A percentile compares a stretch with the other conserved stretches of the same genome.
Evolutionary conservation across 2,113 vertebrate species (phyloP).

Genomic region (Scytalopus superciliaris): DNA sequence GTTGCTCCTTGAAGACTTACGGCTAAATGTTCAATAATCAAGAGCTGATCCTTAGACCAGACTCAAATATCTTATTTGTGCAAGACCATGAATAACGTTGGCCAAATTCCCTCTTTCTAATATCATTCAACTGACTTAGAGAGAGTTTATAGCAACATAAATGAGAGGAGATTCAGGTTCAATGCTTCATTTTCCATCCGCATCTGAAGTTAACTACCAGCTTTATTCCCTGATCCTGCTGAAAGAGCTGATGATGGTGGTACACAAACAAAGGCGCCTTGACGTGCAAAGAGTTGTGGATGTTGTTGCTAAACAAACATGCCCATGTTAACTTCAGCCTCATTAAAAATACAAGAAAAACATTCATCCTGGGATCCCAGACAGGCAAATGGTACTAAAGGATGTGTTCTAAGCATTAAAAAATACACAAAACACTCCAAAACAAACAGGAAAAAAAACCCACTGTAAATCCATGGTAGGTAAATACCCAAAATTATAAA

Average conservation of each 20-base stretch:
- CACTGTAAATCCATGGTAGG: not conserved
- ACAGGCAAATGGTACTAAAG: not conserved
- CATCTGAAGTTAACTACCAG: not conserved
- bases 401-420: not conserved
- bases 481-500: constrained; percentile 25
- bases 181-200: not conserved
- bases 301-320: constrained; percentile 35
- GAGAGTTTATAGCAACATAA: not conserved
- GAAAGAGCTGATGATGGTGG: not conserved
- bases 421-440: not conserved
- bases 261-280: constrained; percentile 10
- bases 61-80: not conserved
- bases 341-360: constrained; percentile 55
- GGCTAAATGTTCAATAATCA: not conserved
- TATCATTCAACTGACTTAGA: not conserved
- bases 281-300: not conserved
- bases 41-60: not conserved
- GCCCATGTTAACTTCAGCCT: constrained; percentile 17
- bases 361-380: constrained; percentile 8
- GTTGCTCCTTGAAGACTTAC: not conserved
- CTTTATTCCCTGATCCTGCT: not conserved
- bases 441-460: not conserved
- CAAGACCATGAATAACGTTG: not conserved
- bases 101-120: not conserved
- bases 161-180: not conserved